phyloP scores from a whole-genome alignment of 2,113 vertebrate species.

The Polypterus bichir region DNA sequence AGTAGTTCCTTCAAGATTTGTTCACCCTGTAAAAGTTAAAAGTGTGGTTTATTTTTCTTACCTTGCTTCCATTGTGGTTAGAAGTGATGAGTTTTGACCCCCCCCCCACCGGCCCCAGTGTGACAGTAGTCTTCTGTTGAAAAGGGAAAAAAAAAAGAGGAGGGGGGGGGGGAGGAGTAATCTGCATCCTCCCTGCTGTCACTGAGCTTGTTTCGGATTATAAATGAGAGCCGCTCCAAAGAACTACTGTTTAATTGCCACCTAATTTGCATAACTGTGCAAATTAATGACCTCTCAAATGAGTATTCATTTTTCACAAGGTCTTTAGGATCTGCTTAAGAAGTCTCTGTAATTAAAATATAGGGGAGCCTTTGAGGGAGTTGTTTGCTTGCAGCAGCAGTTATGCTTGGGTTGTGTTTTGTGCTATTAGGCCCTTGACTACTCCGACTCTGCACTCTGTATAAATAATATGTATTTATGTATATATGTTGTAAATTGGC shows the following conservation, averaged over 20 bases:
- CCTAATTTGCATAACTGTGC: conserved; percentile 74
- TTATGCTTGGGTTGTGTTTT: too few relatives aligned
- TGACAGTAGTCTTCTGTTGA: too few relatives aligned
- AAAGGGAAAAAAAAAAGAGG: too few relatives aligned
- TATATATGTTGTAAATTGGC: neutral
- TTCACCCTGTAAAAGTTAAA: too few relatives aligned
- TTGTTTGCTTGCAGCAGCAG: neutral
- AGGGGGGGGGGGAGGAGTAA: neutral
- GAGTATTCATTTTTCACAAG: conserved; percentile 72
- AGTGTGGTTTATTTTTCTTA: too few relatives aligned
- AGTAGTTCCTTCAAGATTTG: too few relatives aligned
- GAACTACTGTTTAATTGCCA: conserved; percentile 70
- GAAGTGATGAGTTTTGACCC: too few relatives aligned
- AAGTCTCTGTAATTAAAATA: conserved; percentile 64
- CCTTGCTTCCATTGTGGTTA: too few relatives aligned
- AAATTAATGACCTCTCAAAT: conserved; percentile 75
- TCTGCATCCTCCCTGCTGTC: neutral
- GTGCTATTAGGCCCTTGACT: too few relatives aligned
- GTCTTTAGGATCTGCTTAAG: conserved; percentile 74
- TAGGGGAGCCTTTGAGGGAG: conserved; percentile 34
- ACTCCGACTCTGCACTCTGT: too few relatives aligned
- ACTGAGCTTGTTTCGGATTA: conserved; percentile 5
- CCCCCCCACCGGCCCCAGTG: too few relatives aligned
- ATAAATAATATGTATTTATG: conserved; percentile 2
- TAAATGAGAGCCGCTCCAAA: conserved; percentile 10